A percentile compares a stretch with the other conserved stretches of the same genome.
Conservation (phyloP, 2,888 invertebrate species). For the Andrena hattorfiana region DNA sequence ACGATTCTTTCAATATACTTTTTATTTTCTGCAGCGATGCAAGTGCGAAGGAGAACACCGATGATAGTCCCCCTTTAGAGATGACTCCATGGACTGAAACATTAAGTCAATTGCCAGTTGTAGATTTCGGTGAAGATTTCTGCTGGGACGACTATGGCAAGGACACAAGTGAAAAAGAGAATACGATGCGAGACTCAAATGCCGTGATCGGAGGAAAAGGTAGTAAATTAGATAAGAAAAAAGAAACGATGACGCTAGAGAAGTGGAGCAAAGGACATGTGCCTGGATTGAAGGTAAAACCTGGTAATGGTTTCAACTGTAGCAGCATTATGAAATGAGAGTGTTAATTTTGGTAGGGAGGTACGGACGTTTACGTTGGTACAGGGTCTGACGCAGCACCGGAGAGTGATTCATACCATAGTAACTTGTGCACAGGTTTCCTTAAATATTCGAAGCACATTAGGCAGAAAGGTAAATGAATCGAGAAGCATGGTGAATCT, state of each 20-base stretch:
- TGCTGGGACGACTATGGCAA: constrained; percentile 56
- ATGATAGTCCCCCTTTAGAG: constrained; percentile 42
- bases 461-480: constrained; percentile 80
- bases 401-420: neutral
- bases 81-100: constrained; percentile 17
- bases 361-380: constrained; percentile 65
- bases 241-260: constrained; percentile 59
- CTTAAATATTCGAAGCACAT: constrained; percentile 81
- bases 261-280: constrained; percentile 83
- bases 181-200: constrained; percentile 2
- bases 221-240: constrained; percentile 30
- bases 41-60: neutral
- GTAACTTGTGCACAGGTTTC: constrained; percentile 72
- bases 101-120: constrained; percentile 77
- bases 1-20: neutral
- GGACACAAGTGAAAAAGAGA: constrained; percentile 5
- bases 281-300: constrained; percentile 71
- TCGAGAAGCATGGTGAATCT: neutral
- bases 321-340: neutral
- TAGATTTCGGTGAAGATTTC: constrained; percentile 82
- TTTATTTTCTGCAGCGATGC: neutral
- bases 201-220: neutral
- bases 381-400: neutral
- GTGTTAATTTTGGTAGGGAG: constrained; percentile 69
- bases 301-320: neutral